Percentiles rank a stretch among this genome's conserved stretches.
Conservation (phyloP, 2,797 vertebrate genomes). For the Chelidonichthys spinosus region DNA sequence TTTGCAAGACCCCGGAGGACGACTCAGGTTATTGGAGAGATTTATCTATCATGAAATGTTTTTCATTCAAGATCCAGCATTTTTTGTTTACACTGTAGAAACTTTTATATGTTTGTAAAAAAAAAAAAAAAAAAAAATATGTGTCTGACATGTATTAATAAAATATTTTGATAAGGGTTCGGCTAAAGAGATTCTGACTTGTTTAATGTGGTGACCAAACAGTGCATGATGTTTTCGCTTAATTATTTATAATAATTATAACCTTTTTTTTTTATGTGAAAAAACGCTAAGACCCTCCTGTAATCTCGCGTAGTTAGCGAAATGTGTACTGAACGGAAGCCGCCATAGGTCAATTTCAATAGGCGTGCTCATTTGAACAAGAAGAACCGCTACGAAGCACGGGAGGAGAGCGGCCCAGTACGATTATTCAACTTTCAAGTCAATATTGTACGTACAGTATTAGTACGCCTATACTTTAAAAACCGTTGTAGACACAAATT, state of each 20-base stretch:
- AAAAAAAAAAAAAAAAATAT: not conserved
- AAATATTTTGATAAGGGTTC: not conserved
- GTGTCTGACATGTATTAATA: not conserved
- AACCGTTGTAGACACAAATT: not conserved
- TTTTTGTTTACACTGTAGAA: not conserved
- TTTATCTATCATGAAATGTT: not conserved
- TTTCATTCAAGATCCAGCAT: not conserved
- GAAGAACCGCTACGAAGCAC: conserved; percentile 70
- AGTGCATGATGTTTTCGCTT: not conserved
- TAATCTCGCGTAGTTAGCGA: conserved; percentile 58
- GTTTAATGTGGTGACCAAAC: not conserved
- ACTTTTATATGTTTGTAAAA: not conserved
- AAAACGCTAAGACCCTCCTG: not conserved
- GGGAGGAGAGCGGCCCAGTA: conserved; percentile 71
- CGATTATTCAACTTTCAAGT: conserved; percentile 60
- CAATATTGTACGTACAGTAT: conserved; percentile 74
- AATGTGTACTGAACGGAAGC: conserved; percentile 73
- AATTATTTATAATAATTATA: not conserved
- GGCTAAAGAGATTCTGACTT: conserved; percentile 1
- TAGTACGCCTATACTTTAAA: not conserved
- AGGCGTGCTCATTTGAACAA: conserved; percentile 80
- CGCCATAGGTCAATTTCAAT: conserved; percentile 59
- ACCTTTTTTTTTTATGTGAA: not conserved
- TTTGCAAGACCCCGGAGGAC: not conserved
- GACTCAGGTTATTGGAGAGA: not conserved